Evolutionary conservation across 2,797 vertebrate species (phyloP), one percentile per base, ranked within the genome.

Genomic region (Myotis vivesi): DNA sequence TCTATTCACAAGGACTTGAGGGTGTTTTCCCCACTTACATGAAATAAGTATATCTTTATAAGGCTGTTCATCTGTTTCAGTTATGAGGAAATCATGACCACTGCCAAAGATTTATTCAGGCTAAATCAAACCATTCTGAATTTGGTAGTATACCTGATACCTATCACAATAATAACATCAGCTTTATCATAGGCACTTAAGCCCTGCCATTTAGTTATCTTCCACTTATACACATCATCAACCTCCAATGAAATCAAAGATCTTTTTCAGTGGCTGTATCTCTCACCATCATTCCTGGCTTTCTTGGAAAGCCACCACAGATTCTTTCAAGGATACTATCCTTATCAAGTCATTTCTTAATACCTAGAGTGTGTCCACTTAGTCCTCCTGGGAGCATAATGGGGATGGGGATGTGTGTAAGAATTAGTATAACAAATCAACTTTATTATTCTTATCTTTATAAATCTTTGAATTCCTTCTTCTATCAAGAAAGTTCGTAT

Each of bases 401-500:
- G 16, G 22, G 22, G 6, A 1, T 16, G 0, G 75, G 25, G 38
- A 6, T 80, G 20, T 92, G 10, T 57, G 16, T 28, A 68, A 20
- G 23, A 89, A 82, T 10, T 93, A 36, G 51, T 44, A 7, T 3
- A 23, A 53, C 71, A 75, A 86, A 36, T 66, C 55, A 83, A 23
- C 15, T 49, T 91, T 55, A 55, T 72, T 53, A 62, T 71, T 80
- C 41, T 89, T 55, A 66, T 62, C 33, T 73, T 91, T 13, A 53
- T 84, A 87, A 83, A 4, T 30, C 72, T 87, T 92, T 92, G 13
- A 16, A 68, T 49, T 89, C n/a, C 25, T 95, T 81, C 17, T 15
- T 81, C 36, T 91, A 19, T 36, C n/a, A 82, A 77, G 66, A 22
- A 82, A 73, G n/a, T 92, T 90, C 71, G 85, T 66, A 77, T 57